Percentiles rank a stretch among this genome's conserved stretches.
Conservation (phyloP, 1,140 invertebrate species). For the Potamilus streckersoni region DNA sequence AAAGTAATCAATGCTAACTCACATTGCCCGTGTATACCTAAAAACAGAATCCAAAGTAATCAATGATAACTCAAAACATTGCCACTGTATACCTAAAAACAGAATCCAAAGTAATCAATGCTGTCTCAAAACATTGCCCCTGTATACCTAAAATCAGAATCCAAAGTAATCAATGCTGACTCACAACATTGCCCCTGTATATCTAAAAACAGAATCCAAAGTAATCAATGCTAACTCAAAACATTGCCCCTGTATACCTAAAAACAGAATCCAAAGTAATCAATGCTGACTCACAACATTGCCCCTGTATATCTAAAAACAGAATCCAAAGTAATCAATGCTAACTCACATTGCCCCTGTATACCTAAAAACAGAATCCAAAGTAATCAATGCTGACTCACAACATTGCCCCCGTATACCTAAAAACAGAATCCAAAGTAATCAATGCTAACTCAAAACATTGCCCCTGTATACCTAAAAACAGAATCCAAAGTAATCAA, state of each 20-base stretch:
- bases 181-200: conserved; percentile 26
- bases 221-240: conserved; percentile 10
- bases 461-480: conserved; percentile 8
- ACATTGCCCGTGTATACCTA: conserved; percentile 15
- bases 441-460: conserved; percentile 15
- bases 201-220: too few species aligned
- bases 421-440: too few species aligned
- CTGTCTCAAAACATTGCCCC: conserved; percentile 24
- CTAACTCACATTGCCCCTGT: conserved; percentile 20
- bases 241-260: conserved; percentile 16
- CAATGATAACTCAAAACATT: conserved; percentile 17
- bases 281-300: conserved; percentile 19
- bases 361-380: too few species aligned
- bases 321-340: neutral
- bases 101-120: neutral
- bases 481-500: neutral
- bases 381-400: conserved; percentile 6
- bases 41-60: neutral
- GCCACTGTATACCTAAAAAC: conserved; percentile 1
- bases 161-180: neutral
- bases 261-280: neutral
- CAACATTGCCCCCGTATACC: conserved; percentile 25
- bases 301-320: conserved; percentile 1
- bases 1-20: conserved; percentile 1
- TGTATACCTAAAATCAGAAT: too few species aligned